phyloP scores from a whole-genome alignment of 2,888 invertebrate species.

The Caenorhabditis drosophilae region DNA sequence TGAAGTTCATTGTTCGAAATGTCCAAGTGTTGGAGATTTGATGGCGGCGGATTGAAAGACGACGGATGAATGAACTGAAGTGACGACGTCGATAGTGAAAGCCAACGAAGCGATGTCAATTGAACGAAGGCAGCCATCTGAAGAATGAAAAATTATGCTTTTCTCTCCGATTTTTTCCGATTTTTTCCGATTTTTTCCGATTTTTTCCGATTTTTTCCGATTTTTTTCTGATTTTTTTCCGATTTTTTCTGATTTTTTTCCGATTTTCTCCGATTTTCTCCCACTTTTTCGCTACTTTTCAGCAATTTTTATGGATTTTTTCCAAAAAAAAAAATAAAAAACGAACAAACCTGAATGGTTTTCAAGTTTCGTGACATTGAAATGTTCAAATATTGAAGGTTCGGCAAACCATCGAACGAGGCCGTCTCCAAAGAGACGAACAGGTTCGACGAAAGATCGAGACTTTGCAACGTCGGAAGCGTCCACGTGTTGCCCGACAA shows the following conservation, averaged over 20 bases:
- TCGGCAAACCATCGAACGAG: constrained; percentile 45
- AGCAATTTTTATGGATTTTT: neutral
- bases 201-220: too few relatives aligned
- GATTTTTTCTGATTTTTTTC: too few relatives aligned
- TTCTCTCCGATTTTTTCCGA: neutral
- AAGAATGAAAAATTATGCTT: constrained; percentile 4
- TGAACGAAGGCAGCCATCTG: constrained; percentile 51
- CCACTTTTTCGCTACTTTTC: too few relatives aligned
- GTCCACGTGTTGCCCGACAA: constrained; percentile 51
- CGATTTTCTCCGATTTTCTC: too few relatives aligned
- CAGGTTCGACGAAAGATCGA: constrained; percentile 44
- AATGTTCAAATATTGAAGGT: constrained; percentile 41
- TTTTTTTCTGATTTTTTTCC: too few relatives aligned
- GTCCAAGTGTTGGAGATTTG: constrained; percentile 35
- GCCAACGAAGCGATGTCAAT: constrained; percentile 40
- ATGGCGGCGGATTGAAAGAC: constrained; percentile 45
- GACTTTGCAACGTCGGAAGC: constrained; percentile 29
- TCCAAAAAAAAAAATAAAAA: neutral
- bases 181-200: too few relatives aligned
- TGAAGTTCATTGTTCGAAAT: constrained; percentile 40
- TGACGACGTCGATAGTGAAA: constrained; percentile 32
- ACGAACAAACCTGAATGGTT: constrained; percentile 37
- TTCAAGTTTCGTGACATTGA: constrained; percentile 42
- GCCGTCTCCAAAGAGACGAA: constrained; percentile 51
- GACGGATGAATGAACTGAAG: constrained; percentile 38